Percentiles rank a stretch among this genome's conserved stretches.
Conservation (phyloP, 2,797 vertebrate species). For the Morelia viridis region DNA sequence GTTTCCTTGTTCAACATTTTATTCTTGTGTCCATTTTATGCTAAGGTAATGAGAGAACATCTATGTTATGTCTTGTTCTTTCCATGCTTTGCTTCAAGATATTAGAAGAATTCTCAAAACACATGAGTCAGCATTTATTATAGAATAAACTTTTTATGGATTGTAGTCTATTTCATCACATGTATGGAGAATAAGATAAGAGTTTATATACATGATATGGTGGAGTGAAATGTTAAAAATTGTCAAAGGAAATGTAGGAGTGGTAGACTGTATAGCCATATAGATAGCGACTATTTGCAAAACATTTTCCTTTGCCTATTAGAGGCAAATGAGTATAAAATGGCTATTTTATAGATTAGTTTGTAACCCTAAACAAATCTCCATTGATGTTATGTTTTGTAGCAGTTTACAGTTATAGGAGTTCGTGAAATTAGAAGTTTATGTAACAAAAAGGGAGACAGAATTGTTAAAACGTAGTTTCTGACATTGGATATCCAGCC, state of each 20-base stretch:
- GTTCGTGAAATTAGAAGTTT: not conserved
- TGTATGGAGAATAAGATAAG: not conserved
- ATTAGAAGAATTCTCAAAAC: not conserved
- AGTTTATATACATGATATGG: not conserved
- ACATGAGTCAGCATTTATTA: not conserved
- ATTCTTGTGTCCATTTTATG: not conserved
- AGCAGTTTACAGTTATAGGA: not conserved
- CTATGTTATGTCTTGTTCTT: not conserved
- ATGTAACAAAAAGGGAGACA: not conserved
- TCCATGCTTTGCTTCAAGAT: not conserved
- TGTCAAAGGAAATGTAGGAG: not conserved
- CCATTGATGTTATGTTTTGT: not conserved
- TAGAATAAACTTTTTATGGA: not conserved
- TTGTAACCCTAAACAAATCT: not conserved
- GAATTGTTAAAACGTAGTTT: conserved; percentile 1
- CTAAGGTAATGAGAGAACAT: not conserved
- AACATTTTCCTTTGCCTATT: not conserved
- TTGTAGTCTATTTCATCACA: not conserved
- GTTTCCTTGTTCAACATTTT: not conserved
- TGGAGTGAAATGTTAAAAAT: not conserved
- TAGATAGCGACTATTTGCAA: not conserved
- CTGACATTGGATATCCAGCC: conserved; percentile 16
- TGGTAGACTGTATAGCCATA: not conserved
- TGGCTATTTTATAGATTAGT: not conserved
- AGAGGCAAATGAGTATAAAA: not conserved